Percentiles rank a stretch among this genome's conserved stretches.
phyloP scores from a whole-genome alignment of 1,140 invertebrate genomes.

The Babylonia areolata region DNA sequence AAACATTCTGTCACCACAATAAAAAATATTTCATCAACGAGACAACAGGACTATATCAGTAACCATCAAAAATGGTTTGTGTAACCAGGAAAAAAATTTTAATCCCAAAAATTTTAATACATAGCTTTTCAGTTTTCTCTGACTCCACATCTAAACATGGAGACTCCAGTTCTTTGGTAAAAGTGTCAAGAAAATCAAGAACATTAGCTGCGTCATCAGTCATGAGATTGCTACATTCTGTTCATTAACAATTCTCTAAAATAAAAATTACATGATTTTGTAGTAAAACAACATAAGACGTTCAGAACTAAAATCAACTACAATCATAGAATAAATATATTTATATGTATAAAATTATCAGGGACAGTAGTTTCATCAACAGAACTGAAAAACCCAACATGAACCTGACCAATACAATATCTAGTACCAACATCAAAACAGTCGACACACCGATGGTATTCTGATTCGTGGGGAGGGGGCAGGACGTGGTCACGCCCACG shows the following conservation, averaged over 20 bases:
- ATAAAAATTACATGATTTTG: background rate
- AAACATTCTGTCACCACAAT: background rate
- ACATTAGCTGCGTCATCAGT: slow-evolving; percentile 14
- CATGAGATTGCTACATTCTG: slow-evolving; percentile 3
- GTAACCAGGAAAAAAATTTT: background rate
- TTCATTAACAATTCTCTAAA: background rate
- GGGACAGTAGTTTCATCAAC: background rate
- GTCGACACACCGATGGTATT: background rate
- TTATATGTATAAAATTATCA: too few species aligned
- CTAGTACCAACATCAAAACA: background rate
- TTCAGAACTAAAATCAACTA: background rate
- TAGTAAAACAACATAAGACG: background rate
- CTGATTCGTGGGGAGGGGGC: background rate
- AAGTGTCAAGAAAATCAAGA: slow-evolving; percentile 12
- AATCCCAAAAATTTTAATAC: background rate
- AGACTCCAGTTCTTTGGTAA: slow-evolving; percentile 5
- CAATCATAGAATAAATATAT: background rate
- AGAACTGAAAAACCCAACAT: background rate
- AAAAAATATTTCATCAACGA: background rate
- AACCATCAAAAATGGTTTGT: background rate
- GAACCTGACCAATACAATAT: slow-evolving; percentile 4
- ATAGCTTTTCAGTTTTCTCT: background rate
- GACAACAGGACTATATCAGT: background rate
- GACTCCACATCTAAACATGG: background rate
- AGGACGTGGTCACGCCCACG: too few species aligned